These are phyloP conservation scores for Vidua chalybeata DNA, from an alignment of 2,113 vertebrate species.

Conservation along the genomic window DNA sequence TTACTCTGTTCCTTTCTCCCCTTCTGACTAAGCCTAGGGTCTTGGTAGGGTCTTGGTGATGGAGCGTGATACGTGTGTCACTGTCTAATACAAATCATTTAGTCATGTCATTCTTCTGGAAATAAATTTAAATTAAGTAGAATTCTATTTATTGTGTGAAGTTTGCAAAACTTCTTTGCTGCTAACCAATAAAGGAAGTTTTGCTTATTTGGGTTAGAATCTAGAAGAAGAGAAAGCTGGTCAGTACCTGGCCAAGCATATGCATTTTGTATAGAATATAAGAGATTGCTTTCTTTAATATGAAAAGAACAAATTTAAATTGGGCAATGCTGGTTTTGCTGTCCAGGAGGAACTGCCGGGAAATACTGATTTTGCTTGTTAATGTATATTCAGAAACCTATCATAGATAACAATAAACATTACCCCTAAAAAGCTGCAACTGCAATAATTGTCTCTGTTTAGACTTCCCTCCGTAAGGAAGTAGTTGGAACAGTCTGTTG, in stretches of 20 bases:
- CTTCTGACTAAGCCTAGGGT: neutral
- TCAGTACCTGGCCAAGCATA: neutral
- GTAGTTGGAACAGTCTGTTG: constrained; percentile 11
- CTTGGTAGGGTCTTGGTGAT: neutral
- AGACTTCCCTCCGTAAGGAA: constrained; percentile 23
- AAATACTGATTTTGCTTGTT: neutral
- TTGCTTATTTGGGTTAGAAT: neutral
- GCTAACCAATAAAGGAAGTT: constrained; percentile 19
- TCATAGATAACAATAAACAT: neutral
- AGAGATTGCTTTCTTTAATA: neutral
- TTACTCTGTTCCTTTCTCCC: neutral
- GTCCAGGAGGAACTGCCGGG: neutral
- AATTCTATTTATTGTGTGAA: constrained; percentile 31
- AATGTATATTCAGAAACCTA: constrained; percentile 4
- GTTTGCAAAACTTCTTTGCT: constrained; percentile 31
- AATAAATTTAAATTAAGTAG: constrained; percentile 42
- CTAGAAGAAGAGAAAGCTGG: neutral
- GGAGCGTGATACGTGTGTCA: neutral
- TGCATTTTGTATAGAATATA: neutral
- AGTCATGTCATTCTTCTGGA: neutral
- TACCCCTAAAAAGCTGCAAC: constrained; percentile 23
- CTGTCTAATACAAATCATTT: neutral
- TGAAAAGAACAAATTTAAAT: neutral
- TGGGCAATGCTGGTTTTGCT: neutral
- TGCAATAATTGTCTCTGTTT: constrained; percentile 43